Evolutionary conservation across 2,113 vertebrate genomes (phyloP).

Genomic region (Tautogolabrus adspersus): DNA sequence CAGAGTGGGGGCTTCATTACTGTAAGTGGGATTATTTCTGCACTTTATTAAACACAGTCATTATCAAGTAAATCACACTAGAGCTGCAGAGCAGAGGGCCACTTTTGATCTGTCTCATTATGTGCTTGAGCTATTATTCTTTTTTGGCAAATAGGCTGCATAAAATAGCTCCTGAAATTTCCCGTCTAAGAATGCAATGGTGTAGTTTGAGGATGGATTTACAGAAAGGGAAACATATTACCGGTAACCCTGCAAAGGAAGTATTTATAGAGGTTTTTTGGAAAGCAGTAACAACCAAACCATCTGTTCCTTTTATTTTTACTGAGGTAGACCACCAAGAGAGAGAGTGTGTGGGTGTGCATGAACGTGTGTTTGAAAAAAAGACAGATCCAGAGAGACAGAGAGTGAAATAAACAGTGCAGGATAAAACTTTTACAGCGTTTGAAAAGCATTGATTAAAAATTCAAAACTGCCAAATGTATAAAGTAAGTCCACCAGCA

Average conservation of each 20-base stretch:
- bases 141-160: neutral
- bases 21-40: conserved; percentile 9
- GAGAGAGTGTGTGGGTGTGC: neutral
- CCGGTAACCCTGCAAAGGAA: conserved; percentile 22
- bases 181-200: neutral
- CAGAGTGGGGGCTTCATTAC: neutral
- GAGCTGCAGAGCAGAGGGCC: neutral
- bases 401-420: neutral
- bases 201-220: neutral
- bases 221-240: neutral
- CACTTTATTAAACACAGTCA: neutral
- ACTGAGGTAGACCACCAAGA: conserved; percentile 36
- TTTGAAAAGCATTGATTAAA: no score
- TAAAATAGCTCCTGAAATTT: neutral
- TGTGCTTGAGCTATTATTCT: neutral
- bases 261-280: conserved; percentile 40
- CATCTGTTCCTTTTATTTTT: conserved; percentile 54
- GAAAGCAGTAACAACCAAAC: conserved; percentile 28
- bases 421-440: no score
- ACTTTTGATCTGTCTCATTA: neutral
- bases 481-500: no score
- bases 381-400: neutral
- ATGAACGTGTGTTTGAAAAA: neutral
- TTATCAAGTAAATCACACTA: neutral
- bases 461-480: no score